A percentile compares a stretch with the other conserved stretches of the same genome.
Evolutionary conservation across 1,140 invertebrate genomes (phyloP).

Genomic region (Teleogryllus occipitalis): DNA sequence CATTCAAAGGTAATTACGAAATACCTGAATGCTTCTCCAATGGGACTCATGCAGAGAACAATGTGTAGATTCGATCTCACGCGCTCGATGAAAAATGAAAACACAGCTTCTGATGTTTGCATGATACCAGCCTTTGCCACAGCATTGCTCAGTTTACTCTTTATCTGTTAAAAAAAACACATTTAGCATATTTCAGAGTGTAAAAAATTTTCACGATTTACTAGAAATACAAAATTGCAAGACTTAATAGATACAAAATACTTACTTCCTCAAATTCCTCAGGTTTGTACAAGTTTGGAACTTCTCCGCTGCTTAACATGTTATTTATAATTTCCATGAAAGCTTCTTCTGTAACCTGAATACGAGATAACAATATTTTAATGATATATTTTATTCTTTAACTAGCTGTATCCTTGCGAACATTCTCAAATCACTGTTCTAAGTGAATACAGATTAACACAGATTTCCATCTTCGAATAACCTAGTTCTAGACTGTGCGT

Average conservation of each 20-base stretch:
- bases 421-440: too few species aligned
- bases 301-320: conserved; percentile 74
- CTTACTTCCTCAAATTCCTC: conserved; percentile 76
- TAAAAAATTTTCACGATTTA: neutral
- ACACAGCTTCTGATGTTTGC: conserved; percentile 57
- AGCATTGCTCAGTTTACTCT: conserved; percentile 50
- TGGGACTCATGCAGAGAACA: conserved; percentile 76
- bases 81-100: conserved; percentile 65
- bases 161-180: conserved; percentile 47
- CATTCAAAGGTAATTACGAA: neutral
- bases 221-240: neutral
- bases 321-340: conserved; percentile 86
- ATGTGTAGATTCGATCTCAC: conserved; percentile 70
- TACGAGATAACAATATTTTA: conserved; percentile 15
- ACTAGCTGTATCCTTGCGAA: too few species aligned
- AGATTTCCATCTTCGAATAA: too few species aligned
- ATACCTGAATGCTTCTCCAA: conserved; percentile 58
- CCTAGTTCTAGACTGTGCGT: too few species aligned
- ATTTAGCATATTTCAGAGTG: neutral
- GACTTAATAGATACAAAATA: conserved; percentile 23
- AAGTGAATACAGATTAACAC: too few species aligned
- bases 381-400: too few species aligned
- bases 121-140: conserved; percentile 54
- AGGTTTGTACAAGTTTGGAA: conserved; percentile 70
- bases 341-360: conserved; percentile 60